phyloP scores from a whole-genome alignment of 1,140 invertebrate species.

The Goniozus legneri region DNA sequence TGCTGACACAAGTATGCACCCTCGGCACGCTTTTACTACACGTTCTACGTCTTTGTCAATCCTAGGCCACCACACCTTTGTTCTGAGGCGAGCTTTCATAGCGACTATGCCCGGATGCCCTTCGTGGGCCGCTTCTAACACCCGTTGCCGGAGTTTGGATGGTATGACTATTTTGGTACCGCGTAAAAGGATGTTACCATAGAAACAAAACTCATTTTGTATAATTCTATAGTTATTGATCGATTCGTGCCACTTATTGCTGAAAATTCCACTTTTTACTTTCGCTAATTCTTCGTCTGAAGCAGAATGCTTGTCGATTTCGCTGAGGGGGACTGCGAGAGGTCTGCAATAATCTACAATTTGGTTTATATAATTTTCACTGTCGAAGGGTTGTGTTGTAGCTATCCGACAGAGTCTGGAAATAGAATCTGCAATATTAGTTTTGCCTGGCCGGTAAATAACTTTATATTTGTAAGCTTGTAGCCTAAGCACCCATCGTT shows the following conservation, averaged over 20 bases:
- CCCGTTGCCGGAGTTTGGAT: slow-evolving; percentile 14
- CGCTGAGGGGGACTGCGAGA: slow-evolving; percentile 6
- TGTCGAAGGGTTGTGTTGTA: neutral
- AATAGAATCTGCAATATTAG: slow-evolving; percentile 18
- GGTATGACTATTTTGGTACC: slow-evolving; percentile 7
- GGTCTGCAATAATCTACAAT: slow-evolving; percentile 7
- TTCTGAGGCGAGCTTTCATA: slow-evolving; percentile 54
- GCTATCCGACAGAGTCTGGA: slow-evolving; percentile 9
- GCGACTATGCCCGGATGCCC: slow-evolving; percentile 51
- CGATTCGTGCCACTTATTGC: neutral
- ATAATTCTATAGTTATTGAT: neutral
- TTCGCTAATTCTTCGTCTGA: neutral
- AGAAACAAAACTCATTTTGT: neutral
- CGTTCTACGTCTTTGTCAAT: slow-evolving; percentile 50
- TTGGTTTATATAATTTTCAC: slow-evolving; percentile 7
- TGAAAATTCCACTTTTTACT: neutral
- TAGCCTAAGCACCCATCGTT: slow-evolving; percentile 24
- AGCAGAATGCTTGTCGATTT: slow-evolving; percentile 7
- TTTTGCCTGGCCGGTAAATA: slow-evolving; percentile 19
- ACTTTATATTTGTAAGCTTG: slow-evolving; percentile 26
- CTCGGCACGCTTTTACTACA: slow-evolving; percentile 42
- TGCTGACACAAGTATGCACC: slow-evolving; percentile 26
- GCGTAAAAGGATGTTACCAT: neutral
- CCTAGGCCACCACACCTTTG: slow-evolving; percentile 55
- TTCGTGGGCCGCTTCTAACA: slow-evolving; percentile 39